Evolutionary conservation across 2,888 invertebrate genomes (phyloP).

Genomic region (Teleogryllus oceanicus): DNA sequence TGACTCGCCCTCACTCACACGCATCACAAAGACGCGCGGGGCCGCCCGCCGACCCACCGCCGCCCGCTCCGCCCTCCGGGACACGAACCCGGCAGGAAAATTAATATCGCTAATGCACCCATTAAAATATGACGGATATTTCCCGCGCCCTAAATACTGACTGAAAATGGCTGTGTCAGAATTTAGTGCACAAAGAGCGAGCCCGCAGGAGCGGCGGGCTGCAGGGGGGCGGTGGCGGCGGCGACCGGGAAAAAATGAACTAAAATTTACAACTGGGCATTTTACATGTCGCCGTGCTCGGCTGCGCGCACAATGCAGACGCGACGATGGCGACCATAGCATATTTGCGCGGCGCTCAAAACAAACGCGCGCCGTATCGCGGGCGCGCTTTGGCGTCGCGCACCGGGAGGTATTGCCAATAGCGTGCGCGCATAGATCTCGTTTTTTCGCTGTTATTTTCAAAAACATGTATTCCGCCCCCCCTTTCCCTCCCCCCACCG

Average conservation of each 20-base stretch:
- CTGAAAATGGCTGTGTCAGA: slow-evolving; percentile 18
- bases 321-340: not conserved
- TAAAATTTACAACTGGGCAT: slow-evolving; percentile 1
- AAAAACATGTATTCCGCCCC: not conserved
- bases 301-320: not conserved
- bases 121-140: slow-evolving; percentile 18
- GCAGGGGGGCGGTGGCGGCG: not conserved
- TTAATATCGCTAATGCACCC: slow-evolving; percentile 10
- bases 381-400: not conserved
- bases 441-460: not conserved
- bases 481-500: not conserved
- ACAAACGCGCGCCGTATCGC: not conserved
- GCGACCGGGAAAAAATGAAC: not conserved
- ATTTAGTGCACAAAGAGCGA: not conserved
- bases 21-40: too few species aligned
- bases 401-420: not conserved
- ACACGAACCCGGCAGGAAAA: not conserved
- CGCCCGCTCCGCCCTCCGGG: not conserved
- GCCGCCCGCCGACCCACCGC: not conserved
- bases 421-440: not conserved
- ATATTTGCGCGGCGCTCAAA: slow-evolving; percentile 18
- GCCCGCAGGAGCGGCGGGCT: not conserved
- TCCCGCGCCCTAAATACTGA: slow-evolving; percentile 7
- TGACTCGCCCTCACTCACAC: too few species aligned
- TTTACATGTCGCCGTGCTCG: not conserved